A percentile compares a stretch with the other conserved stretches of the same genome.
Conservation (phyloP, 2,113 vertebrate species). For the Sisor rabdophorus region DNA sequence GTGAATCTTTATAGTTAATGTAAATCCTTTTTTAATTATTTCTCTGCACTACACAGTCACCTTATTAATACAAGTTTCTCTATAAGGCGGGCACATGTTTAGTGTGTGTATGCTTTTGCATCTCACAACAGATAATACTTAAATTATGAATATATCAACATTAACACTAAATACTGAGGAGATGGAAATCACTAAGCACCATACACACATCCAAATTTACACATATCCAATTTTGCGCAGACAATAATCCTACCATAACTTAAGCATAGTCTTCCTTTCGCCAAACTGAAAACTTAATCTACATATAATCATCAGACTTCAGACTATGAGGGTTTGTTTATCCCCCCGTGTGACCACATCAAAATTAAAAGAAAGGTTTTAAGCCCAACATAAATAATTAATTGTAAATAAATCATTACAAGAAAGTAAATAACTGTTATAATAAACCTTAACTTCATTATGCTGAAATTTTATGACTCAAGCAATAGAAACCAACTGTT, state of each 20-base stretch:
- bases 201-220: neutral
- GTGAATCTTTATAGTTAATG: too few relatives aligned
- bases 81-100: too few relatives aligned
- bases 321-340: neutral
- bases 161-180: neutral
- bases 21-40: neutral
- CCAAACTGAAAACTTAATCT: neutral
- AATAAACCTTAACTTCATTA: neutral
- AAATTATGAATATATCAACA: neutral
- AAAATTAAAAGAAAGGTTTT: neutral
- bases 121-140: neutral
- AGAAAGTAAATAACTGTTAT: neutral
- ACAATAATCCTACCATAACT: neutral
- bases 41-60: neutral
- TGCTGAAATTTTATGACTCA: too few relatives aligned
- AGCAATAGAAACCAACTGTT: too few relatives aligned
- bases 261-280: too few relatives aligned
- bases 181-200: neutral
- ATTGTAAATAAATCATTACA: too few relatives aligned
- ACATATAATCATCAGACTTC: neutral
- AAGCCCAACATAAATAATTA: too few relatives aligned
- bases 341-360: neutral
- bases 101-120: neutral
- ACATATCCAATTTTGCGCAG: neutral
- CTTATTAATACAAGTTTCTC: too few relatives aligned